phyloP scores from a whole-genome alignment of 2,113 vertebrate genomes.

The Cisticola juncidis region DNA sequence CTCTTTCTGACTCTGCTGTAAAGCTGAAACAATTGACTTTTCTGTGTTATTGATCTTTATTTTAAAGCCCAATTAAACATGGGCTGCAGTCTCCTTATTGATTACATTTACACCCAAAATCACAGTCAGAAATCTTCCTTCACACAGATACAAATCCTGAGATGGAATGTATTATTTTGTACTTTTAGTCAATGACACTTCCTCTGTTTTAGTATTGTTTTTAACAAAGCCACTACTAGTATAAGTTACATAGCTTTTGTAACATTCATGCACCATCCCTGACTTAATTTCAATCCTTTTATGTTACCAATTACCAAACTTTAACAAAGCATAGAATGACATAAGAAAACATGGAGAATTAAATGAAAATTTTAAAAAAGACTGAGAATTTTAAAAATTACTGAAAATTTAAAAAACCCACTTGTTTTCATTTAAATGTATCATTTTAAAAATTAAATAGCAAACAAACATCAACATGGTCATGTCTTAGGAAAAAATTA shows the following conservation, averaged over 20 bases:
- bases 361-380: not conserved
- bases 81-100: conserved; percentile 28
- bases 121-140: not conserved
- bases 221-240: not conserved
- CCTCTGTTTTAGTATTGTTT: not conserved
- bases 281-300: not conserved
- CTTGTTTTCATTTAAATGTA: not conserved
- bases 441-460: not conserved
- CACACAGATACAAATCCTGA: not conserved
- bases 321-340: not conserved
- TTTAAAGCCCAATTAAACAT: conserved; percentile 82
- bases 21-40: conserved; percentile 89
- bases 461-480: not conserved
- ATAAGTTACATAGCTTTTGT: not conserved
- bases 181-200: not conserved
- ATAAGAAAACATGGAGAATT: not conserved
- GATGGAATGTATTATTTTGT: not conserved
- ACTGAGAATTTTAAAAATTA: not conserved
- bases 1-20: conserved; percentile 89
- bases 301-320: not conserved
- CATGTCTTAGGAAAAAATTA: not conserved
- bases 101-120: conserved; percentile 48
- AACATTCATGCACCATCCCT: not conserved
- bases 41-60: conserved; percentile 80
- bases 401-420: not conserved